These are phyloP conservation scores for Malacoraja senta DNA, from an alignment of 2,797 vertebrate species.

Conservation along the genomic window DNA sequence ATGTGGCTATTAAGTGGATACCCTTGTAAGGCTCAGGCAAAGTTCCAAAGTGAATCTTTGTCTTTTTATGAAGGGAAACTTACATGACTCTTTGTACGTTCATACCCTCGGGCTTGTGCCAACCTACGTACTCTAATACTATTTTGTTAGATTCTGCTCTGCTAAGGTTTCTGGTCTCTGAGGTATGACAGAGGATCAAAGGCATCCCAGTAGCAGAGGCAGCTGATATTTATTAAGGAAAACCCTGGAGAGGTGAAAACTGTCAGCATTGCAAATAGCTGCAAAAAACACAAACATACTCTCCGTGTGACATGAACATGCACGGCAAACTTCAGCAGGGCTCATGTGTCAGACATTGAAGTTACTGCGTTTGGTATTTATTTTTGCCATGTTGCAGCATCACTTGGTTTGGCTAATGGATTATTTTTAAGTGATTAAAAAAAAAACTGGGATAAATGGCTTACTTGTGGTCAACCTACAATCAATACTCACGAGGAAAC, in stretches of 20 bases:
- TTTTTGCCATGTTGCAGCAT: background rate
- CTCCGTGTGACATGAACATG: background rate
- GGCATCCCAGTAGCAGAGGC: slow-evolving; percentile 1
- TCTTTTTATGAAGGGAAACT: background rate
- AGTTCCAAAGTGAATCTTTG: background rate
- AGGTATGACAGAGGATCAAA: slow-evolving; percentile 32
- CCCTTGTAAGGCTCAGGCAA: background rate
- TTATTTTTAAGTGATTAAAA: background rate
- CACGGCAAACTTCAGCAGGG: background rate
- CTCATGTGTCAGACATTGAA: background rate
- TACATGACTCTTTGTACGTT: background rate
- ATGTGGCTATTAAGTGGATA: background rate
- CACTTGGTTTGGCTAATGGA: background rate
- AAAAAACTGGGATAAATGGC: background rate
- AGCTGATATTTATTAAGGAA: slow-evolving; percentile 16
- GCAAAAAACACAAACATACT: slow-evolving; percentile 8
- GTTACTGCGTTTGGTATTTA: background rate
- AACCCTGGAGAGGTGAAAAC: background rate
- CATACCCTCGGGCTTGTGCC: too few relatives aligned
- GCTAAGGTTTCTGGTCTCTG: slow-evolving; percentile 30
- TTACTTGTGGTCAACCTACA: background rate
- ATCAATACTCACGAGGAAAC: background rate
- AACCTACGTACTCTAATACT: background rate
- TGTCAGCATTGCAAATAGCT: background rate
- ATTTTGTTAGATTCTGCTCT: slow-evolving; percentile 6